Evolutionary conservation across 2,113 vertebrate species (phyloP).

Genomic region (Dicentrarchus labrax): DNA sequence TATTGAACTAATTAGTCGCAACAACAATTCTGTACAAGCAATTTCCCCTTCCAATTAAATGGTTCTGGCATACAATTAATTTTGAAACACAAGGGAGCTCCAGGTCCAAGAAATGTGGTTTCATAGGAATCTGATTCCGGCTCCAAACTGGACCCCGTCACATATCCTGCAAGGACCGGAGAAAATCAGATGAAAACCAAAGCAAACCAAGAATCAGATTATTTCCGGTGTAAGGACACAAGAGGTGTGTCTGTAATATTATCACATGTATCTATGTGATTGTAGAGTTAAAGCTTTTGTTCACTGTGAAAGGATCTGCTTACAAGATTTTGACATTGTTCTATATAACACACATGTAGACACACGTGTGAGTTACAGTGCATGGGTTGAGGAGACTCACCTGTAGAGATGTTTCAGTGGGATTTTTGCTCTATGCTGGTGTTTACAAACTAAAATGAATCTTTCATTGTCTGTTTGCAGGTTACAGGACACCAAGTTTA

Average conservation of each 20-base stretch:
- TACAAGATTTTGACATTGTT: neutral
- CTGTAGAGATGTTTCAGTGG: neutral
- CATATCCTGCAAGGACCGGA: slow-evolving; percentile 87
- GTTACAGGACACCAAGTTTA: neutral
- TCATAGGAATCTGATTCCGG: slow-evolving; percentile 96
- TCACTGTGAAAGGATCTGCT: neutral
- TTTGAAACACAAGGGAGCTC: slow-evolving; percentile 18
- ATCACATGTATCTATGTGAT: too few species aligned
- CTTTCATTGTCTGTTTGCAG: neutral
- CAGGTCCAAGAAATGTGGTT: neutral
- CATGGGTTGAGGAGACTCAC: too few species aligned
- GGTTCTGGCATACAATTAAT: slow-evolving; percentile 24
- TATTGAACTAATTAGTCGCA: slow-evolving; percentile 52
- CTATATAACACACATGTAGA: neutral
- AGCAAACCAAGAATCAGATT: slow-evolving; percentile 2
- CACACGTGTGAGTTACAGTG: neutral
- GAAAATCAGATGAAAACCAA: slow-evolving; percentile 7
- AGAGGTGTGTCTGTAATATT: neutral
- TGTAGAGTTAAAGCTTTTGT: neutral
- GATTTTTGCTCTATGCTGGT: neutral
- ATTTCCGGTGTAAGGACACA: neutral
- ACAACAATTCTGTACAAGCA: slow-evolving; percentile 67
- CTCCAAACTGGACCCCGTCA: slow-evolving; percentile 97
- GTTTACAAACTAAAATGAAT: neutral
- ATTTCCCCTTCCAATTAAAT: slow-evolving; percentile 25